Evolutionary conservation across 2,113 vertebrate species (phyloP).

Genomic region (Mesembrinibis cayennensis): DNA sequence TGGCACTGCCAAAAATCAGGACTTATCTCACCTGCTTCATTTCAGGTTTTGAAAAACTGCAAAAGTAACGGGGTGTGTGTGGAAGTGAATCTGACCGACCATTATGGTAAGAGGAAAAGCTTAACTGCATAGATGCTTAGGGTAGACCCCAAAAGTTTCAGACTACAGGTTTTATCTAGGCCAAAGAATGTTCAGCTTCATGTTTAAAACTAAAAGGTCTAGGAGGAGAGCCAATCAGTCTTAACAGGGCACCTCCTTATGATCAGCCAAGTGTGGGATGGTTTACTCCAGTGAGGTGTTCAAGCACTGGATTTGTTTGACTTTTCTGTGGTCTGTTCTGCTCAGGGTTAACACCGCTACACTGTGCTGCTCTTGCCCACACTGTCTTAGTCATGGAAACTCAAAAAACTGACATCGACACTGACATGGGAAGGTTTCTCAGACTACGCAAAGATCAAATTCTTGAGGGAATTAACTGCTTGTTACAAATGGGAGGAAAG

Average conservation of each 20-base stretch:
- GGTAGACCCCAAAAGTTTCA: accelerated
- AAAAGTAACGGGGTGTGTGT: conserved; percentile 69
- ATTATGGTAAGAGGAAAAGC: conserved; percentile 63
- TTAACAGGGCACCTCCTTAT: accelerated
- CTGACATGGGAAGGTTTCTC: conserved; percentile 42
- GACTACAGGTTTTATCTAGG: not conserved
- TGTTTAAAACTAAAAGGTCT: not conserved
- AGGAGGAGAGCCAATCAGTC: not conserved
- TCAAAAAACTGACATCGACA: not conserved
- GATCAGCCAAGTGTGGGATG: accelerated
- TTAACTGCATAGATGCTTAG: accelerated
- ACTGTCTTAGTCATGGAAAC: conserved; percentile 51
- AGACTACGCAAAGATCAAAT: conserved; percentile 73
- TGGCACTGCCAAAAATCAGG: not conserved
- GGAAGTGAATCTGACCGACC: conserved; percentile 77
- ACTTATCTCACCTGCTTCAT: not conserved
- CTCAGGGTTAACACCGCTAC: conserved; percentile 80
- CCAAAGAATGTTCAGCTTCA: not conserved
- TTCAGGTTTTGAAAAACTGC: conserved; percentile 77
- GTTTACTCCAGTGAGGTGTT: accelerated
- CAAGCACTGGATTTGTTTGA: accelerated
- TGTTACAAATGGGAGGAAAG: conserved; percentile 81
- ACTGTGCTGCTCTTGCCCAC: conserved; percentile 75
- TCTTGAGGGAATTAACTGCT: conserved; percentile 79
- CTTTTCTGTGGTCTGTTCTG: accelerated